These are phyloP conservation scores for Drosophila koepferae DNA, from an alignment of 2,888 invertebrate species.

Conservation along the genomic window DNA sequence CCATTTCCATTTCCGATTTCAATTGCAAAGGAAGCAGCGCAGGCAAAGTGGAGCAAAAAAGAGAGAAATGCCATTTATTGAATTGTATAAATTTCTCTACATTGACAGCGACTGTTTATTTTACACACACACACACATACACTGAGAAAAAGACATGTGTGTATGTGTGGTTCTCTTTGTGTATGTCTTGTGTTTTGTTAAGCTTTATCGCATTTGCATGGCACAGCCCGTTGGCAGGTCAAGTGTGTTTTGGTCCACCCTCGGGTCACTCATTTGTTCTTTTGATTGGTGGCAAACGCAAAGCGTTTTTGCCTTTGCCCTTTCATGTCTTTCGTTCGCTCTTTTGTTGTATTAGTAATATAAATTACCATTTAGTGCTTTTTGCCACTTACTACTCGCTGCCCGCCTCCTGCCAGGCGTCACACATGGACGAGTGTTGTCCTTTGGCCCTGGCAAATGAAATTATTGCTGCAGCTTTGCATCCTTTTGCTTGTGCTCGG, in stretches of 20 bases:
- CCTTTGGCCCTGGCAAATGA: conserved; percentile 75
- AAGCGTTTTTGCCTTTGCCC: conserved; percentile 63
- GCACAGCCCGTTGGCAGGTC: conserved; percentile 53
- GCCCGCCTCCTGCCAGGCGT: conserved; percentile 40
- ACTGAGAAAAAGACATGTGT: conserved; percentile 30
- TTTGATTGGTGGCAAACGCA: conserved; percentile 70
- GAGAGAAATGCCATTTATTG: conserved; percentile 79
- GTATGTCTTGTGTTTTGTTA: conserved; percentile 58
- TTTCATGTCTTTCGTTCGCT: conserved; percentile 46
- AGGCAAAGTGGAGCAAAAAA: conserved; percentile 28
- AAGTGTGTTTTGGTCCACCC: conserved; percentile 67
- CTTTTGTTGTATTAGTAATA: conserved; percentile 80
- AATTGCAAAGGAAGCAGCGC: conserved; percentile 62
- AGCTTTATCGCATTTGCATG: conserved; percentile 77
- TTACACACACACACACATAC: conserved; percentile 49
- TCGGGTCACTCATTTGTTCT: conserved; percentile 77
- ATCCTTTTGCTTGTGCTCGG: conserved; percentile 64
- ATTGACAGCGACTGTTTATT: conserved; percentile 77
- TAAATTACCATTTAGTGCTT: conserved; percentile 80
- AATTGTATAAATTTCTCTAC: conserved; percentile 81
- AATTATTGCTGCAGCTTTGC: conserved; percentile 76
- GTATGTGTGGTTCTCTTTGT: conserved; percentile 5
- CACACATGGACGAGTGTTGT: conserved; percentile 75
- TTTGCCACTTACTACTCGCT: conserved; percentile 63
- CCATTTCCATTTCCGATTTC: conserved; percentile 73